Percentiles rank a stretch among this genome's conserved stretches.
Evolutionary conservation across 2,113 vertebrate species (phyloP).

Genomic region (Mustela nigripes): DNA sequence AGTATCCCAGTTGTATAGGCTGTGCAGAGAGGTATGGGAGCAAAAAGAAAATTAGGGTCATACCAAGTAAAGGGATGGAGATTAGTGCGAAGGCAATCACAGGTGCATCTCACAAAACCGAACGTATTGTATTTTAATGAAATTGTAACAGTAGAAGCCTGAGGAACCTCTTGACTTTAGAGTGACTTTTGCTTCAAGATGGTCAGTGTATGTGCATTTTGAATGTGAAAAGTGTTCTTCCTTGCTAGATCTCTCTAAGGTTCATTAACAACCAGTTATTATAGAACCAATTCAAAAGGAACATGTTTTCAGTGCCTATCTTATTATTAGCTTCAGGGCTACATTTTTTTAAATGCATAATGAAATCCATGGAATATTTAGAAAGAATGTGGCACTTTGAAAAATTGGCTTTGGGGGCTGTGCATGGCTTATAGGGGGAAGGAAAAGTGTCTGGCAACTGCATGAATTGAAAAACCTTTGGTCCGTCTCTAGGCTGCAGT

Average conservation of each 20-base stretch:
- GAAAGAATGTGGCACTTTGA: constrained; percentile 61
- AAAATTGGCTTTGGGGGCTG: constrained; percentile 41
- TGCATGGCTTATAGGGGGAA: constrained; percentile 56
- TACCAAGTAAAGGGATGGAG: neutral
- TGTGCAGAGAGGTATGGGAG: neutral
- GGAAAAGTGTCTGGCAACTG: neutral
- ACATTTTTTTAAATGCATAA: constrained; percentile 48
- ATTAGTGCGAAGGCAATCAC: neutral
- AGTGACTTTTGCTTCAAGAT: constrained; percentile 43
- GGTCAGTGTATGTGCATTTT: neutral
- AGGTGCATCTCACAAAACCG: neutral
- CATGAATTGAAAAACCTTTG: constrained; percentile 54
- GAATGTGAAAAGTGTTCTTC: constrained; percentile 42
- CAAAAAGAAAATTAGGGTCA: neutral
- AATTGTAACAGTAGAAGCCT: neutral
- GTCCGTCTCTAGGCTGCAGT: constrained; percentile 52
- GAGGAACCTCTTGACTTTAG: constrained; percentile 36
- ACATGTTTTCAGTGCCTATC: constrained; percentile 65
- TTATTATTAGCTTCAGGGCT: constrained; percentile 73
- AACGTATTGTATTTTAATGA: neutral
- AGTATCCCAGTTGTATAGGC: neutral
- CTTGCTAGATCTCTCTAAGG: constrained; percentile 65
- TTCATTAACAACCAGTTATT: constrained; percentile 71
- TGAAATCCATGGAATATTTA: constrained; percentile 74
- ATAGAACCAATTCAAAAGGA: constrained; percentile 70